Evolutionary conservation across 2,113 vertebrate species (phyloP).

Genomic region (Muntiacus reevesi): DNA sequence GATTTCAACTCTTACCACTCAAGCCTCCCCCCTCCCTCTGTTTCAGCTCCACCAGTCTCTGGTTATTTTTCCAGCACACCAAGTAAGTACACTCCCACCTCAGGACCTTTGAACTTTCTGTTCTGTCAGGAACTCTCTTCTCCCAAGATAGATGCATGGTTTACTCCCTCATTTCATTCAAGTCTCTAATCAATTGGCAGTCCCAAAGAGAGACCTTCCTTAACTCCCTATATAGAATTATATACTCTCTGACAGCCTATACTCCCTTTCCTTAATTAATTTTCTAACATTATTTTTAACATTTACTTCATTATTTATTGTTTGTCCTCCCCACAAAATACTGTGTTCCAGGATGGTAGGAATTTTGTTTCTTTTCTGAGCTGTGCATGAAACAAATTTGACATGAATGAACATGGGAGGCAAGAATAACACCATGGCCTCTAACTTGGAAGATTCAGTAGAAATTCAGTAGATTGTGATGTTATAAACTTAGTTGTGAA

Average conservation of each 20-base stretch:
- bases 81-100: not conserved
- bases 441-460: not conserved
- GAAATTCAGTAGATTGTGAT: not conserved
- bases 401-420: not conserved
- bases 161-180: not conserved
- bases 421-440: not conserved
- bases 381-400: not conserved
- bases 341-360: not conserved
- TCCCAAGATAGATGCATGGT: not conserved
- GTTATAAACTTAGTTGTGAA: not conserved
- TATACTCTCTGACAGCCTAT: not conserved
- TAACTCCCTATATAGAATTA: not conserved
- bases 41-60: not conserved
- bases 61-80: not conserved
- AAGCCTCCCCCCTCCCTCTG: not conserved
- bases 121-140: not conserved
- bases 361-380: not conserved
- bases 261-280: not conserved
- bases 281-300: not conserved
- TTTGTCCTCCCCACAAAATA: not conserved
- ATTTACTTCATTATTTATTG: not conserved
- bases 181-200: not conserved
- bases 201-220: constrained; percentile 2
- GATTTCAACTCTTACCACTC: not conserved
- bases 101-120: not conserved